A percentile compares a stretch with the other conserved stretches of the same genome.
Conservation (phyloP, 2,797 vertebrate genomes). For the Buceros bicornis region DNA sequence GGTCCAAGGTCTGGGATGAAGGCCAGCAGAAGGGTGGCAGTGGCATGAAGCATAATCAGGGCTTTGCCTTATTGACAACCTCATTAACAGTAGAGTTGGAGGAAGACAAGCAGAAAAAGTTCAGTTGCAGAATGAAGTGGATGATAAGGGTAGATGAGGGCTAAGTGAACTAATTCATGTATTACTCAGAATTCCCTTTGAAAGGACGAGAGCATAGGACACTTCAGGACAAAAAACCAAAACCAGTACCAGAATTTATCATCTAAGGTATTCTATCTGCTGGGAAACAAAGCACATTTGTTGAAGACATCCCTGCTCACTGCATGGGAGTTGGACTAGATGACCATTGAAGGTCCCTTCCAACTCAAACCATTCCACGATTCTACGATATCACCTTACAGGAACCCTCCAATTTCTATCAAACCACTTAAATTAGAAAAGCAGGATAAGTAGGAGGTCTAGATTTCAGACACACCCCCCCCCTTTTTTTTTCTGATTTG, state of each 20-base stretch:
- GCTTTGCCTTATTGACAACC: neutral
- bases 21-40: neutral
- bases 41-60: neutral
- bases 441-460: neutral
- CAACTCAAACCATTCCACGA: too few species aligned
- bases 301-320: neutral
- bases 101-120: neutral
- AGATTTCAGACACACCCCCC: neutral
- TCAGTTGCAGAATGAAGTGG: neutral
- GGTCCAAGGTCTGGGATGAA: neutral
- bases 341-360: too few species aligned
- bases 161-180: neutral
- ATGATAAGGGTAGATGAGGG: neutral
- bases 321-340: too few species aligned
- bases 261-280: neutral
- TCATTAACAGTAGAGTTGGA: neutral
- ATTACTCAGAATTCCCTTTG: neutral
- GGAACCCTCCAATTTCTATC: neutral
- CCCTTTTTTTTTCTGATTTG: neutral
- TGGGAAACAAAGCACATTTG: neutral
- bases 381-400: neutral
- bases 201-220: neutral
- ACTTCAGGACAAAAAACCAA: neutral
- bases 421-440: slow-evolving; percentile 24
- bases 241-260: neutral